Percentiles rank a stretch among this genome's conserved stretches.
phyloP scores from a whole-genome alignment of 30 jellyfish, hydroid and myxozoan genomes.

The Aurelia sp. region DNA sequence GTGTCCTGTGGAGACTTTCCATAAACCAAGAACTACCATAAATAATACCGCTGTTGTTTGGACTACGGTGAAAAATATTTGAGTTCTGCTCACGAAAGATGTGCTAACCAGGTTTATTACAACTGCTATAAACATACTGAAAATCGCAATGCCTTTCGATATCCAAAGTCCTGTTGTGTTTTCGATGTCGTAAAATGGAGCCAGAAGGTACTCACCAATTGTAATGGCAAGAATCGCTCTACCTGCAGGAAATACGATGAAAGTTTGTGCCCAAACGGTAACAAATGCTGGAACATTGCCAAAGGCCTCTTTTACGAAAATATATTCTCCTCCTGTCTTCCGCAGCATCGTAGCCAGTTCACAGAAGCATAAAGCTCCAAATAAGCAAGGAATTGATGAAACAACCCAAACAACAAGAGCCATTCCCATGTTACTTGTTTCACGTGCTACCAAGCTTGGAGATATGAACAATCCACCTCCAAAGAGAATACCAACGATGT shows the following conservation, averaged over 20 bases:
- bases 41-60: slow-evolving; percentile 25
- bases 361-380: too few relatives aligned
- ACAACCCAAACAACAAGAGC: too few relatives aligned
- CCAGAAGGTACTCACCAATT: slow-evolving; percentile 16
- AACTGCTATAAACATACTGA: neutral
- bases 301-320: too few relatives aligned
- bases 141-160: slow-evolving; percentile 5
- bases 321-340: too few relatives aligned
- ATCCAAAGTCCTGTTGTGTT: slow-evolving; percentile 36
- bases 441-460: too few relatives aligned
- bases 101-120: slow-evolving; percentile 15
- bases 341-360: too few relatives aligned
- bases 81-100: slow-evolving; percentile 22
- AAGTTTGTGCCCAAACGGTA: too few relatives aligned
- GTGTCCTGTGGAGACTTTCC: slow-evolving; percentile 28
- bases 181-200: slow-evolving; percentile 31
- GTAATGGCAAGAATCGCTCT: slow-evolving; percentile 23
- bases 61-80: slow-evolving; percentile 15
- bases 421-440: too few relatives aligned
- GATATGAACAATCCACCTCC: too few relatives aligned
- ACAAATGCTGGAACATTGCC: too few relatives aligned
- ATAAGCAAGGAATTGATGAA: too few relatives aligned
- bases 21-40: slow-evolving; percentile 16
- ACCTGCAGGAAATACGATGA: slow-evolving; percentile 14
- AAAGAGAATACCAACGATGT: too few relatives aligned